Base-by-base conservation (phyloP, 2,888 invertebrate genomes). In the Chrysolina americana region DNA sequence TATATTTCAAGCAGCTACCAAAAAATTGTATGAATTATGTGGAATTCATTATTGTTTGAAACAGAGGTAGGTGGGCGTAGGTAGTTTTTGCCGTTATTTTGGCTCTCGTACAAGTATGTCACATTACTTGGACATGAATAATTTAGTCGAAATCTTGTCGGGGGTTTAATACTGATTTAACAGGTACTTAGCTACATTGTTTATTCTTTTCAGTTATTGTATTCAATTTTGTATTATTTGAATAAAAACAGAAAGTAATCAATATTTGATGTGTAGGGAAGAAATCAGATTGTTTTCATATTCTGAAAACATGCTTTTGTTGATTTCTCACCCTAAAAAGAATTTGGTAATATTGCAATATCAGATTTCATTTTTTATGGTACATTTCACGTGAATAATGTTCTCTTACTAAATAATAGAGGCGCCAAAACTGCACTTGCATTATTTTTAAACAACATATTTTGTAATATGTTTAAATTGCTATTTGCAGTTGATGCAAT, bases 401-500 rank as follows among this genome's bases (percentile, higher is more conserved):
- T 19, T 21, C 13, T 15, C 23, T 23, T 48, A 19, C 56, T 19
- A 56, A 56, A 56, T 56, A 23, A 56, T 3, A 48, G 48, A 48
- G 48, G 56, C 13, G 11, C 56, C 19, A 21, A 56, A 56, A 21
- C 1, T 23, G 23, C 21, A 56, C 13, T 13, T 17, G 10, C 48
- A 13, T 10, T 56, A 56, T 11, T 56, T 23, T 21, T 8, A 48
- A 48, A 2, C 10, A 23, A 56, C 13, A 23, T 21, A 56, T 56
- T 56, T 56, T 56, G 56, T 56, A 56, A 56, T 21, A 21, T 56
- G 21, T 56, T 56, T 56, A 23, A 56, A 56, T 56, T 56, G 23
- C 23, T 23, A 56, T 56, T 56, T 56, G 56, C 23, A 48, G 56
- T 21, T 56, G 56, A 56, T 56, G 56, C 56, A 21, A 59, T 59